Conservation (phyloP, 2,797 vertebrate genomes). For the Sebastes nivosus region DNA sequence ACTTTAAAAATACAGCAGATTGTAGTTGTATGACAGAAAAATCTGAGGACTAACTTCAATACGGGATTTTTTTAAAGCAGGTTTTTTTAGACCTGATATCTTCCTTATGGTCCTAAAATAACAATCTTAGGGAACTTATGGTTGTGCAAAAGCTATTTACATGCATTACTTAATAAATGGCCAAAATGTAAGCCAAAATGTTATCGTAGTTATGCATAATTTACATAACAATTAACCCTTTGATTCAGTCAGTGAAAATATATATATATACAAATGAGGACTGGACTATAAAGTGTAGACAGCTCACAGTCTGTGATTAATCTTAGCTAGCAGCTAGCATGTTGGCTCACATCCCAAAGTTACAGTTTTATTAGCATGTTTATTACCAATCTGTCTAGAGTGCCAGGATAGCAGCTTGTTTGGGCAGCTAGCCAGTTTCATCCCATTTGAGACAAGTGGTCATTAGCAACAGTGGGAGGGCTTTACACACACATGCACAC, state of each 20-base stretch:
- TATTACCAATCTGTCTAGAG: constrained; percentile 22
- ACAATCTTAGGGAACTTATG: not conserved
- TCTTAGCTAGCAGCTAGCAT: not conserved
- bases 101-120: not conserved
- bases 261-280: not conserved
- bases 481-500: not conserved
- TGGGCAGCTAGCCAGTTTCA: constrained; percentile 9
- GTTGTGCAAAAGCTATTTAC: not conserved
- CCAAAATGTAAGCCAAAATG: not conserved
- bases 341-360: constrained; percentile 14
- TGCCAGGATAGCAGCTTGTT: not conserved
- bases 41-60: not conserved
- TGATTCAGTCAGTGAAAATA: not conserved
- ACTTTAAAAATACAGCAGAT: not conserved
- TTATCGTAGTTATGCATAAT: not conserved
- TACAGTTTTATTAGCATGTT: constrained; percentile 27
- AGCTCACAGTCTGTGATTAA: not conserved
- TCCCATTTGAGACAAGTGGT: constrained; percentile 19
- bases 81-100: not conserved
- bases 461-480: constrained; percentile 28
- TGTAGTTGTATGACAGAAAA: not conserved
- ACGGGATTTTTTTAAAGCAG: not conserved
- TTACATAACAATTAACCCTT: not conserved
- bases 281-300: not conserved
- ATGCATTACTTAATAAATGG: not conserved